These are phyloP conservation scores for Sitta europaea DNA, from an alignment of 2,113 vertebrate species.

Conservation along the genomic window DNA sequence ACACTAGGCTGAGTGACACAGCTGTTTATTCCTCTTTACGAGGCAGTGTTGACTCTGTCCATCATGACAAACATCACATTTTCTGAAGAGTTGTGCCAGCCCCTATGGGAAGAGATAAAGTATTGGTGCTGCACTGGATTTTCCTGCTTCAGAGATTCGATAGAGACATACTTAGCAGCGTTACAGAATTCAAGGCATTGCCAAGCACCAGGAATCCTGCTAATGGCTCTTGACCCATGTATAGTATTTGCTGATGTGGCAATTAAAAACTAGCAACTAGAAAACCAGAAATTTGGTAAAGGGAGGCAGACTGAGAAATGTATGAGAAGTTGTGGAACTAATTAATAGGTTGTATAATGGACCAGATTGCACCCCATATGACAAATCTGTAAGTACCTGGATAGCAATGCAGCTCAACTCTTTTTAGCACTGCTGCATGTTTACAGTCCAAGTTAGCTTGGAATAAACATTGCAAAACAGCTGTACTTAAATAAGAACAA, in stretches of 20 bases:
- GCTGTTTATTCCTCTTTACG: fast-evolving
- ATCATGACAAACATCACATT: background rate
- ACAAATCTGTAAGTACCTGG: background rate
- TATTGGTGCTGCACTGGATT: background rate
- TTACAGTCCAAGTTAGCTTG: constrained; percentile 51
- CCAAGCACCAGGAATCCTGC: background rate
- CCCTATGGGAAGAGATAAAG: background rate
- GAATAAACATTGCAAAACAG: constrained; percentile 40
- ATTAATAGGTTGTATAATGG: background rate
- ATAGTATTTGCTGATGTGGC: background rate
- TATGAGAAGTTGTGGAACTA: constrained; percentile 26
- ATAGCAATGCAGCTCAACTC: background rate
- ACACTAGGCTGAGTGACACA: no score
- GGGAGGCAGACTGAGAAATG: background rate
- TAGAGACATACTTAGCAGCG: background rate
- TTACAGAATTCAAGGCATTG: background rate
- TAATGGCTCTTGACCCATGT: background rate
- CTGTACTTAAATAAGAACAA: constrained; percentile 48
- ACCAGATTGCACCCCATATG: background rate
- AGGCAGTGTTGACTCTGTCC: background rate
- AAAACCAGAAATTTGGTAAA: background rate
- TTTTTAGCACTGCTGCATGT: background rate
- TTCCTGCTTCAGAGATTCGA: background rate
- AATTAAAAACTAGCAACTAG: background rate
- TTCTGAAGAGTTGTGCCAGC: background rate